phyloP scores from a whole-genome alignment of 2,888 invertebrate genomes.

The Vandiemenella viatica region DNA sequence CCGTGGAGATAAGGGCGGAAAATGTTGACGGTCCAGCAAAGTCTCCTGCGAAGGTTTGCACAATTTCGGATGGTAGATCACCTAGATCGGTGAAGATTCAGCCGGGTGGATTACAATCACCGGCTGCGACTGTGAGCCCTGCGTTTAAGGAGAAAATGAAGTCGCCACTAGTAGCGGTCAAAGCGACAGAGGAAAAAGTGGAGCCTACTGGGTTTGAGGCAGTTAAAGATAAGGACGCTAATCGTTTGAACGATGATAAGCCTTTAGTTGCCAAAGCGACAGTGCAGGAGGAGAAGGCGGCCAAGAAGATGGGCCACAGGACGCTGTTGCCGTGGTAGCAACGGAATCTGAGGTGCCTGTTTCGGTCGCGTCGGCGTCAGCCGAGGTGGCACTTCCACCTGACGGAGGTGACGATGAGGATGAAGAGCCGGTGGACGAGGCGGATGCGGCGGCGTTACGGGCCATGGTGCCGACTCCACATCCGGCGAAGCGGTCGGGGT shows the following conservation, averaged over 20 bases:
- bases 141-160: background rate
- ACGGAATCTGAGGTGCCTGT: background rate
- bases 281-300: background rate
- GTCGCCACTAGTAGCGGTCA: background rate
- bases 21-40: background rate
- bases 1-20: background rate
- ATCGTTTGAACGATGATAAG: too few relatives aligned
- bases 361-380: background rate
- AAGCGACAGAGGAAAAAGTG: background rate
- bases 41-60: background rate
- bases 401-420: background rate
- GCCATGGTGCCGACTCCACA: conserved; percentile 13
- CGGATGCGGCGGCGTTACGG: conserved; percentile 1
- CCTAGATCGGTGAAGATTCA: too few relatives aligned
- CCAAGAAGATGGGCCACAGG: background rate
- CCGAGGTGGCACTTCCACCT: background rate
- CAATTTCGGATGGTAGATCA: too few relatives aligned
- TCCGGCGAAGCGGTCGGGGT: conserved; percentile 13
- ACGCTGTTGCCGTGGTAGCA: background rate
- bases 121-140: background rate
- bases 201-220: background rate
- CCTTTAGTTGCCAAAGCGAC: background rate
- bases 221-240: background rate
- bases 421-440: background rate
- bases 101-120: too few relatives aligned